phyloP scores from a whole-genome alignment of 2,797 vertebrate genomes.

The Tragelaphus eurycerus region DNA sequence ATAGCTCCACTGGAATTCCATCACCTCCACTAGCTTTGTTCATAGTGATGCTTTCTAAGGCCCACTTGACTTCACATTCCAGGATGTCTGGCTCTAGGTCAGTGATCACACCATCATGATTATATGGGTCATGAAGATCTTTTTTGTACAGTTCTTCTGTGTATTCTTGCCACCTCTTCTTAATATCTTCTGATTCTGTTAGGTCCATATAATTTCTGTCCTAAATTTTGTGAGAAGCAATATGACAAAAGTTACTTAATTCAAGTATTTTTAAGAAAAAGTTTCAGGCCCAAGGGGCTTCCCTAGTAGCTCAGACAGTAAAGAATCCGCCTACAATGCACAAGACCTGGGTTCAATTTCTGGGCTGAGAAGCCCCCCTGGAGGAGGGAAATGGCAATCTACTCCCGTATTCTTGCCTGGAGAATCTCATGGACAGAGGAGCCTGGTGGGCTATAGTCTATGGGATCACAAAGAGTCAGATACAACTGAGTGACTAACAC shows the following conservation, averaged over 20 bases:
- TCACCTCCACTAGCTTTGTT: no score
- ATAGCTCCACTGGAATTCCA: no score
- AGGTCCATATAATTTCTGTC: neutral
- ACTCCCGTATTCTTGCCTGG: neutral
- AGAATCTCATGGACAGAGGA: neutral
- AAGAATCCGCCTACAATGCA: neutral
- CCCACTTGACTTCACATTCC: neutral
- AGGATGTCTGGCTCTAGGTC: neutral
- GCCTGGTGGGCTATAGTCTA: neutral
- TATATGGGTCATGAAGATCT: neutral
- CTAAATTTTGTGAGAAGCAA: neutral
- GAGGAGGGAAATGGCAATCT: neutral
- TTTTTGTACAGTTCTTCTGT: neutral
- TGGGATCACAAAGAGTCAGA: neutral
- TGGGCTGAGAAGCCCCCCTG: neutral
- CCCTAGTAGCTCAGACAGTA: neutral
- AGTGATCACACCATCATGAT: neutral
- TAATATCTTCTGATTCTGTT: neutral
- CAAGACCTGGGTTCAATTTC: neutral
- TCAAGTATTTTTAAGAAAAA: neutral
- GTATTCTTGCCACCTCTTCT: neutral
- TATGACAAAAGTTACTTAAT: neutral
- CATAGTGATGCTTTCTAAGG: neutral
- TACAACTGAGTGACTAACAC: neutral
- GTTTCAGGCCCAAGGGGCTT: neutral